Base-by-base conservation (phyloP, 2,113 vertebrate species). In the Dryoscopus gambensis region DNA sequence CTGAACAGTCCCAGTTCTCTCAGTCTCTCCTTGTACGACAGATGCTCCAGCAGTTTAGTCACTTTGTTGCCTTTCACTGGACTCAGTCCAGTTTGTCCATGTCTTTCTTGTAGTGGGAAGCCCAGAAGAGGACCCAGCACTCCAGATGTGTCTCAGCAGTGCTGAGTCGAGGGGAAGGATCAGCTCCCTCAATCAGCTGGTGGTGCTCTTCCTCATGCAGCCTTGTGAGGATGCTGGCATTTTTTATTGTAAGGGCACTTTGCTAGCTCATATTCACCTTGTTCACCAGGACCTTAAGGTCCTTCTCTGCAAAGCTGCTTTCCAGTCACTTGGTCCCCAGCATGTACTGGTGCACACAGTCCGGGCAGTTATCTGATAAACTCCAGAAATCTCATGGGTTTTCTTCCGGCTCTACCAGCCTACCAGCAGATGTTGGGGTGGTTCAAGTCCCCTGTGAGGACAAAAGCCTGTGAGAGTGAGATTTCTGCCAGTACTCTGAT, bases 171-270 rank as follows among this genome's bases (percentile, higher is more conserved):
- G 24, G 13, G 16, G 18, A 63, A 73, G 44, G 39, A 50, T 74
- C 17, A 37, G 12, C 5, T 55, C 5, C 3, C 6, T 87, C 33
- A 46, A 0, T 5, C 33, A 46, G 28, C 28, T 39, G 39, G 3
- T 49, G 16, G 13, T 91, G 28, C 0, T 67, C 1, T 75, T 83
- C 35, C 13, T 69, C 6, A 10, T 24, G 35, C 23, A 83, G 23
- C 49, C 17, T 1, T 1, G 0, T 25, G 23, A 73, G 22, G 23
- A 50, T 2, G 1, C 8, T 89, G 19, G 7, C 44, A 4, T 13
- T 25, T 47, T 80, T 22, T 79, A 7, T 35, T 37, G 5, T 30
- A 42, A 68, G 28, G 20, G 22, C 8, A 40, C 19, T 79, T 80
- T 64, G 9, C 25, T 37, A 59, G 5, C 21, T 87, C 24, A 5